Evolutionary conservation across 2,888 invertebrate species (phyloP).

Genomic region (Parnassius orleans): DNA sequence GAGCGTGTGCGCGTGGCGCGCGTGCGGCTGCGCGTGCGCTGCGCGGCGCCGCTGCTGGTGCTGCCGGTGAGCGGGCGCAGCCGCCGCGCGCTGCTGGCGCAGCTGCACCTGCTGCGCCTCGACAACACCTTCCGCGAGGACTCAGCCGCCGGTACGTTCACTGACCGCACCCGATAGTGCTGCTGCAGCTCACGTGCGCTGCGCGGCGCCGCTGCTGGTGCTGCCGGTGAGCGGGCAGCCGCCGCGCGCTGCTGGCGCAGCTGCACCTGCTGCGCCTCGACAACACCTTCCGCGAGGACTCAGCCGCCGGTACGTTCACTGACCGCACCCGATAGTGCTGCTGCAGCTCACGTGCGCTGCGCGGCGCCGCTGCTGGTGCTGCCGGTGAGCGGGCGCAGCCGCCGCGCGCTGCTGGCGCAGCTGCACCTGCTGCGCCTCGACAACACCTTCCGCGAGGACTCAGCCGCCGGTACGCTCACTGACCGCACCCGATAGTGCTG

Average conservation of each 20-base stretch:
- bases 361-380: too few relatives aligned
- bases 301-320: slow-evolving; percentile 5
- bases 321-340: too few relatives aligned
- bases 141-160: slow-evolving; percentile 70
- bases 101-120: slow-evolving; percentile 89
- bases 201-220: slow-evolving; percentile 88
- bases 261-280: slow-evolving; percentile 4
- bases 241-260: slow-evolving; percentile 82
- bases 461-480: too few relatives aligned
- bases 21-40: slow-evolving; percentile 79
- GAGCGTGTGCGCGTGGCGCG: slow-evolving; percentile 80
- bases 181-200: slow-evolving; percentile 37
- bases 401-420: too few relatives aligned
- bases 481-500: too few relatives aligned
- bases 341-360: too few relatives aligned
- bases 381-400: too few relatives aligned
- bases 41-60: slow-evolving; percentile 88
- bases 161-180: slow-evolving; percentile 57
- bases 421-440: too few relatives aligned
- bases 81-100: slow-evolving; percentile 86
- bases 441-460: too few relatives aligned
- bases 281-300: too few relatives aligned
- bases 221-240: slow-evolving; percentile 91
- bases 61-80: slow-evolving; percentile 93
- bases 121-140: slow-evolving; percentile 88